phyloP scores from a whole-genome alignment of 2,113 vertebrate species.

The Cyprinodon brontotheroides region DNA sequence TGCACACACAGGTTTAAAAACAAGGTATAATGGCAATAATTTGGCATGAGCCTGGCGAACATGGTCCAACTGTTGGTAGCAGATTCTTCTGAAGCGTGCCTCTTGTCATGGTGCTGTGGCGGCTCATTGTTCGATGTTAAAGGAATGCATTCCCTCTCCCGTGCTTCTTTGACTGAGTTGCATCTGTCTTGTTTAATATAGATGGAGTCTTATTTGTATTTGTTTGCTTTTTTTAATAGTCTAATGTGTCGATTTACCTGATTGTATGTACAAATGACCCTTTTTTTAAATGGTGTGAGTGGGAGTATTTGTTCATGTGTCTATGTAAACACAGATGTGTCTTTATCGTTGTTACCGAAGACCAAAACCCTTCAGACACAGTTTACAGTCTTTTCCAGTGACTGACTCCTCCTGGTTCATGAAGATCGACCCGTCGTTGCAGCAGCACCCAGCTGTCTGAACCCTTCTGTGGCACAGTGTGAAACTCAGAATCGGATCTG shows the following conservation, averaged over 20 bases:
- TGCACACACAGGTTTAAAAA: slow-evolving; percentile 26
- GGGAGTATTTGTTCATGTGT: slow-evolving; percentile 15
- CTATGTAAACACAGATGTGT: slow-evolving; percentile 13
- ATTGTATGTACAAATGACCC: slow-evolving; percentile 23
- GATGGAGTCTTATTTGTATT: background rate
- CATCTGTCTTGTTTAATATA: slow-evolving; percentile 19
- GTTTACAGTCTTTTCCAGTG: slow-evolving; percentile 53
- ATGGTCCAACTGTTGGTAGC: slow-evolving; percentile 46
- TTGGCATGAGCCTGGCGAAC: slow-evolving; percentile 40
- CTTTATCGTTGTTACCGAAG: slow-evolving; percentile 13
- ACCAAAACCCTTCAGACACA: slow-evolving; percentile 26
- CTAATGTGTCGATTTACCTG: slow-evolving; percentile 12
- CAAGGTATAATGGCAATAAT: slow-evolving; percentile 75
- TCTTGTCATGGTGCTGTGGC: slow-evolving; percentile 42
- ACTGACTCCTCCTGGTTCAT: slow-evolving; percentile 20
- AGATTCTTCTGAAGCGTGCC: slow-evolving; percentile 27
- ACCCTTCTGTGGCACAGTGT: slow-evolving; percentile 42
- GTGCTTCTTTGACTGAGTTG: slow-evolving; percentile 47
- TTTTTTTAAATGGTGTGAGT: slow-evolving; percentile 12
- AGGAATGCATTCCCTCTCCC: slow-evolving; percentile 10
- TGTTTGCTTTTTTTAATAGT: background rate
- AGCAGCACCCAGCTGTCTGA: slow-evolving; percentile 39
- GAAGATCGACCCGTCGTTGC: slow-evolving; percentile 38
- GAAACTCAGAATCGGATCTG: slow-evolving; percentile 38
- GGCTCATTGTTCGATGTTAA: slow-evolving; percentile 33